Base-by-base conservation (phyloP, 2,113 vertebrate genomes). In the Nothoprocta perdicaria region DNA sequence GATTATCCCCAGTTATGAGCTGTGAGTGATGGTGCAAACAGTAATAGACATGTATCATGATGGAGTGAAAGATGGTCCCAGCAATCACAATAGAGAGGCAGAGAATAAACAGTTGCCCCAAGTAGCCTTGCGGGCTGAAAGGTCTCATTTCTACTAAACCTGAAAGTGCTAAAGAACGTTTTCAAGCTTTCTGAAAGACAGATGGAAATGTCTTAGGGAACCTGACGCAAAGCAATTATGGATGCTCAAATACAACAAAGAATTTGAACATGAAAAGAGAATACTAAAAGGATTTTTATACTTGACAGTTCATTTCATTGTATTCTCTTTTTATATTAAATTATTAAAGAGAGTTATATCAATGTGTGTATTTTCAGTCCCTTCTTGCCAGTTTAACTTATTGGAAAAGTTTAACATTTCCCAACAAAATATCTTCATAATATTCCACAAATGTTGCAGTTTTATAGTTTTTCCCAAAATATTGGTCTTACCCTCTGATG, bases 261-360 rank as follows among this genome's bases (percentile, higher is more conserved):
- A 94, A 94, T 95, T 96, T 84, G 89, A 90, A 96, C 93, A 95
- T 97, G 90, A 97, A 97, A 96, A 93, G 94, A 93, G 93, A 96
- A 94, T 96, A 83, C 95, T 95, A 95, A 97, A 95, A 97, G 93
- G 90, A 95, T 96, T 97, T 93, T 95, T 97, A 96, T 87, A 78
- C 79, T 93, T 96, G 95, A 95, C 96, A 96, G 91, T 90, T 97
- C 94, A 95, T 92, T 95, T 96, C 92, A 96, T 96, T 96, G 88
- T 95, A 92, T 95, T 93, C 94, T 96, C 72, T 96, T 95, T 96
- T 96, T 93, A 80, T 90, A 84, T 78, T 96, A 87, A 95, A 96
- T 97, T 96, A 96, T 96, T 97, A 92, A 96, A 93, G 86, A 85
- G 85, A 95, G 53, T 76, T 86, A 90, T 89, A 93, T 89, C 84